Evolutionary conservation across 2,113 vertebrate species (phyloP).

Genomic region (Oryctolagus cuniculus): DNA sequence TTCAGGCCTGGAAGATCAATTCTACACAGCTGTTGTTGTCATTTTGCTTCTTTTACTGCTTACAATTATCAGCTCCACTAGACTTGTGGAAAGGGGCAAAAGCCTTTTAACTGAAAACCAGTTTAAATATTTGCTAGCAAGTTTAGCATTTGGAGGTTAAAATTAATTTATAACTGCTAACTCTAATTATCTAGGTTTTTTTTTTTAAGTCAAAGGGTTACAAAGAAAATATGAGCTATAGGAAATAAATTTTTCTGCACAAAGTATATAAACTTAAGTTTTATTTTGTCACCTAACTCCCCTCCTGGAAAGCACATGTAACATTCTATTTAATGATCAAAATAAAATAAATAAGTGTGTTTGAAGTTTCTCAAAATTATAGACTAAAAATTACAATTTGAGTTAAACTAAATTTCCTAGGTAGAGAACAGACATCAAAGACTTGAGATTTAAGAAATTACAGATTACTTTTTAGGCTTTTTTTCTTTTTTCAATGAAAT

Average conservation of each 20-base stretch:
- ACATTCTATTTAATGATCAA: neutral
- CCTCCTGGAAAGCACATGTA: neutral
- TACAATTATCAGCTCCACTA: neutral
- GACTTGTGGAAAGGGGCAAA: neutral
- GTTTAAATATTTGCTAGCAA: neutral
- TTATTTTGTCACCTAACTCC: neutral
- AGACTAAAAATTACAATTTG: neutral
- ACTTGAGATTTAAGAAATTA: neutral
- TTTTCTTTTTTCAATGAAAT: slow-evolving; percentile 50
- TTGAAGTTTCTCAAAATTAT: neutral
- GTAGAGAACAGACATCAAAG: neutral
- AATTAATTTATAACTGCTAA: neutral
- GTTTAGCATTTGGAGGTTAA: slow-evolving; percentile 16
- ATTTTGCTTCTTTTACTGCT: neutral
- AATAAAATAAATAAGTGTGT: neutral
- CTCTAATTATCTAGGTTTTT: neutral
- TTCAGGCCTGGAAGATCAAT: neutral
- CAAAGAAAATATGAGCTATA: neutral
- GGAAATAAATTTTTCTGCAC: slow-evolving; percentile 8
- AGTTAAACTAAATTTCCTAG: neutral
- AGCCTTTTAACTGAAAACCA: neutral
- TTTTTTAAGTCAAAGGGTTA: slow-evolving; percentile 39
- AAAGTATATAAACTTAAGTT: neutral
- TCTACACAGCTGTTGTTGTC: neutral
- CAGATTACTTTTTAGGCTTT: neutral